Conservation (phyloP, 2,797 vertebrate genomes). For the Sebastes alutus region DNA sequence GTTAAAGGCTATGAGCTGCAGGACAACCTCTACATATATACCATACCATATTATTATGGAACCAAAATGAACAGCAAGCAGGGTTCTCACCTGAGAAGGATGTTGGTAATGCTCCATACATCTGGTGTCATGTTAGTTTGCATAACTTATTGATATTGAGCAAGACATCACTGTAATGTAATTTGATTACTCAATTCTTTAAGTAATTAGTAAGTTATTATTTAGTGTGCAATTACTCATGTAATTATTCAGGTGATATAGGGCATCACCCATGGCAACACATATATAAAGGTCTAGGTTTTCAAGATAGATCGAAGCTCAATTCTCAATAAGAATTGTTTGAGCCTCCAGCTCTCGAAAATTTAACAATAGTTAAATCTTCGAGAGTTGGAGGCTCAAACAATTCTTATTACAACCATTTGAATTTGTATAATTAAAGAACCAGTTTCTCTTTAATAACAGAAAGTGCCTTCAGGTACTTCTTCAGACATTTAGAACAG, state of each 20-base stretch:
- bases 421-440: not conserved
- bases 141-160: not conserved
- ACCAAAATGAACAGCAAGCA: conserved; percentile 52
- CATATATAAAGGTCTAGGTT: not conserved
- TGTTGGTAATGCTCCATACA: not conserved
- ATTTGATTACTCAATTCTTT: not conserved
- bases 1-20: not conserved
- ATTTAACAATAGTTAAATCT: not conserved
- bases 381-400: not conserved
- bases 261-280: not conserved
- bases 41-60: not conserved
- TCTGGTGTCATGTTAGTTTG: not conserved
- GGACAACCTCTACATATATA: conserved; percentile 24
- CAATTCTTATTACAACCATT: not conserved
- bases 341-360: no score
- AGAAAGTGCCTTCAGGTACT: not conserved
- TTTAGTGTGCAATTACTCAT: not conserved
- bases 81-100: not conserved
- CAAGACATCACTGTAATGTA: not conserved
- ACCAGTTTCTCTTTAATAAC: not conserved
- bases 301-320: not conserved
- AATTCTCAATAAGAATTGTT: no score
- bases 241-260: not conserved
- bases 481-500: not conserved
- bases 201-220: not conserved